Evolutionary conservation across 2,888 invertebrate species (phyloP).

Genomic region (Drosophila demipolita): DNA sequence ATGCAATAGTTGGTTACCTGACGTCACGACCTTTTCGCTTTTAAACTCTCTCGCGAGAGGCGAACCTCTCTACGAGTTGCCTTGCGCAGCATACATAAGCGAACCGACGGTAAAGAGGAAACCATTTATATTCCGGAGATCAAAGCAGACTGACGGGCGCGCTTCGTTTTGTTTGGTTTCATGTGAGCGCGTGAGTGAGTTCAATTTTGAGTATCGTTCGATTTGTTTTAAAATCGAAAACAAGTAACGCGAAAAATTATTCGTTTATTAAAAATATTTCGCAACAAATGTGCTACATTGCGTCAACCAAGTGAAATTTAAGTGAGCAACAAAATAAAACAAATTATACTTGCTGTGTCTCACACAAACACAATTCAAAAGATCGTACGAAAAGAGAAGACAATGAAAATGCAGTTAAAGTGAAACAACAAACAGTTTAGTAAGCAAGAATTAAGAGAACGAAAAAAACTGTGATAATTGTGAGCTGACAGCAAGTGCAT

Average conservation of each 20-base stretch:
- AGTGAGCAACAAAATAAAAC: constrained; percentile 37
- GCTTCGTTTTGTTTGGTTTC: constrained; percentile 40
- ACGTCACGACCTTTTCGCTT: constrained; percentile 28
- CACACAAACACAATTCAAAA: constrained; percentile 10
- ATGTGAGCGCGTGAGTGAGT: constrained; percentile 48
- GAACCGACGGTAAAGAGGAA: constrained; percentile 35
- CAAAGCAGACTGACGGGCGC: constrained; percentile 62
- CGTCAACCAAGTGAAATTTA: constrained; percentile 53
- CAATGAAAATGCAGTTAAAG: constrained; percentile 63
- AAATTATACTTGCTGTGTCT: constrained; percentile 19
- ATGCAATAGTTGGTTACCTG: constrained; percentile 8
- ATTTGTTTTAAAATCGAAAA: constrained; percentile 81
- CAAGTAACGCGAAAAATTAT: constrained; percentile 53
- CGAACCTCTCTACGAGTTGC: constrained; percentile 20
- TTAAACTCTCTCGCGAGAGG: not conserved
- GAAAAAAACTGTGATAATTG: constrained; percentile 76
- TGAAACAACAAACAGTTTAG: constrained; percentile 52
- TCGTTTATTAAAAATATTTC: constrained; percentile 65
- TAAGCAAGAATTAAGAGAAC: constrained; percentile 34
- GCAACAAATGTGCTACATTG: constrained; percentile 60
- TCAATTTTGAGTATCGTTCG: constrained; percentile 49
- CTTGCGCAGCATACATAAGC: constrained; percentile 45
- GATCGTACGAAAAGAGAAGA: constrained; percentile 33
- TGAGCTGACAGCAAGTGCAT: constrained; percentile 52
- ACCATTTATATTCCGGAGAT: constrained; percentile 53